Evolutionary conservation across 2,888 invertebrate genomes (phyloP).

Genomic region (Melinaea marsaeus): DNA sequence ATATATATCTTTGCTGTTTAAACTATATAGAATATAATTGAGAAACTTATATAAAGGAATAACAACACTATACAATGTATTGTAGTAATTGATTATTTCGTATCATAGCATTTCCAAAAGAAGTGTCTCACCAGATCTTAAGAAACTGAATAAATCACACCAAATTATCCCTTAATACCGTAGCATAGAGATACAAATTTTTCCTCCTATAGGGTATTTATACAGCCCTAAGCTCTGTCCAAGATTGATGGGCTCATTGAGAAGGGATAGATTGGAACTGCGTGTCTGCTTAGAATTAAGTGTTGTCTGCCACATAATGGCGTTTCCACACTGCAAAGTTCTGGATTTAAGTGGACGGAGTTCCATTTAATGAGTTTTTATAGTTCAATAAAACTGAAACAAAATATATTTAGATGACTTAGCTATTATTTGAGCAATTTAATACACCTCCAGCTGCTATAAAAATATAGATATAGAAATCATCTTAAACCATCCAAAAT

Average conservation of each 20-base stretch:
- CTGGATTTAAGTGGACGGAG: background rate
- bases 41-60: too few relatives aligned
- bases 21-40: too few relatives aligned
- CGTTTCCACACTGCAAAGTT: background rate
- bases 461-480: too few relatives aligned
- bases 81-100: background rate
- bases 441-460: too few relatives aligned
- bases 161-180: constrained; percentile 2
- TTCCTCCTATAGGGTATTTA: constrained; percentile 20
- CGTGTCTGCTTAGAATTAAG: constrained; percentile 23
- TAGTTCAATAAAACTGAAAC: background rate
- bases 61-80: background rate
- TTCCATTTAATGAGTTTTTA: background rate
- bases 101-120: background rate
- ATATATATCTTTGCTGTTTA: too few relatives aligned
- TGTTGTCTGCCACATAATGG: constrained; percentile 12
- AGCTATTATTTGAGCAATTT: too few relatives aligned
- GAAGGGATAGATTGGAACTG: constrained; percentile 27
- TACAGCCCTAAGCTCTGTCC: constrained; percentile 22
- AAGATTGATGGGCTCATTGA: constrained; percentile 32
- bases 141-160: constrained; percentile 1
- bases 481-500: too few relatives aligned
- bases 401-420: background rate
- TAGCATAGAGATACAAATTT: constrained; percentile 7
- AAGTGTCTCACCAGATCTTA: constrained; percentile 4